phyloP scores from a whole-genome alignment of 2,888 invertebrate species.

The Tortrix viridana region DNA sequence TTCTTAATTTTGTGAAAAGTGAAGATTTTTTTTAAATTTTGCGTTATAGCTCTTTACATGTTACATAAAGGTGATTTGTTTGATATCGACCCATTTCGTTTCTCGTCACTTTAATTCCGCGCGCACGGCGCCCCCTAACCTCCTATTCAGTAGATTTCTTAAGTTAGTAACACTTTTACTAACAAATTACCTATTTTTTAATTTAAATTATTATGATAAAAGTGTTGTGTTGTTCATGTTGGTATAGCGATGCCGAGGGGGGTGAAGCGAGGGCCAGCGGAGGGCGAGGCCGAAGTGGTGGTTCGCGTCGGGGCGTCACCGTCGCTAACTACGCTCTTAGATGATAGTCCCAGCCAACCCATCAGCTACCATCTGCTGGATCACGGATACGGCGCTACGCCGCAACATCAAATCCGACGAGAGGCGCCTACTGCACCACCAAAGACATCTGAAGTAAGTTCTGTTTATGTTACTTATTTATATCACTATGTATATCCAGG shows the following conservation, averaged over 20 bases:
- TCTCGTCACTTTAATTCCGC: conserved; percentile 72
- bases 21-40: too few relatives aligned
- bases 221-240: conserved; percentile 46
- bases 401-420: conserved; percentile 87
- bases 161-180: conserved; percentile 62
- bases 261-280: conserved; percentile 83
- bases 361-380: conserved; percentile 91
- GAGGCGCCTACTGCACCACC: conserved; percentile 82
- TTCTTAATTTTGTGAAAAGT: conserved; percentile 72
- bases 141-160: conserved; percentile 80
- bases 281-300: conserved; percentile 81
- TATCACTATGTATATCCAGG: too few relatives aligned
- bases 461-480: too few relatives aligned
- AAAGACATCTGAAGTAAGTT: conserved; percentile 83
- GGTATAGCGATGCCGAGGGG: conserved; percentile 84
- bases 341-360: conserved; percentile 81
- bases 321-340: conserved; percentile 79
- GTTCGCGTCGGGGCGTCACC: conserved; percentile 82
- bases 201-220: conserved; percentile 47
- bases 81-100: conserved; percentile 77
- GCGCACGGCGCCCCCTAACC: conserved; percentile 82
- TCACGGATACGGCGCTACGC: conserved; percentile 94
- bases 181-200: too few relatives aligned
- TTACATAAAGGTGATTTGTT: conserved; percentile 57
- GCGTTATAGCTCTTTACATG: conserved; percentile 48